Evolutionary conservation across 1,140 invertebrate genomes (phyloP).

Genomic region (Macrotrachela quadricornifera): DNA sequence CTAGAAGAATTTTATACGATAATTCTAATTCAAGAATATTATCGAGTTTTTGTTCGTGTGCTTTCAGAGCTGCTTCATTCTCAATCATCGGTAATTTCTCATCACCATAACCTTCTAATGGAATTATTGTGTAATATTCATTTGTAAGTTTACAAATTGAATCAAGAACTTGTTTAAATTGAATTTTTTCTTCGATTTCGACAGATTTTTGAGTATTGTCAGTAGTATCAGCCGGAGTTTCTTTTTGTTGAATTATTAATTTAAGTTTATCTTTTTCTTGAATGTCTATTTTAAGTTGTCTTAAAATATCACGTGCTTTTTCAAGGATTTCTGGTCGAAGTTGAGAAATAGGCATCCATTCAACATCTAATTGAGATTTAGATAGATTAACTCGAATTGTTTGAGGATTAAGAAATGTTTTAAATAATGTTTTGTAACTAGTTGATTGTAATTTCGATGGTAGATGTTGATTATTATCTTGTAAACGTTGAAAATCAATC

Average conservation of each 20-base stretch:
- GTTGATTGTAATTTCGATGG: background rate
- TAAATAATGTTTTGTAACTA: background rate
- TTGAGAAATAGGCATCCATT: no score
- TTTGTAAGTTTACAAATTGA: slow-evolving; percentile 23
- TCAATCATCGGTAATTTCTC: no score
- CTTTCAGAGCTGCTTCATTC: slow-evolving; percentile 23
- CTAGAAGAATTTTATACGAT: no score
- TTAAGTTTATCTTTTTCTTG: background rate
- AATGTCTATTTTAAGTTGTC: background rate
- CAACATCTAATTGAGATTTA: no score
- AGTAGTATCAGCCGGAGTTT: slow-evolving; percentile 13
- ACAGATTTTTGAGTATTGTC: no score
- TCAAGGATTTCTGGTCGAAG: background rate
- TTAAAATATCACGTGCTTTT: background rate
- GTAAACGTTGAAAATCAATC: background rate
- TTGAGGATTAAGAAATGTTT: background rate
- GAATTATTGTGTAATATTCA: slow-evolving; percentile 33
- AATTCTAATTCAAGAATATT: no score
- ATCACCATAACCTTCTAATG: slow-evolving; percentile 25
- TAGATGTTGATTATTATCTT: background rate
- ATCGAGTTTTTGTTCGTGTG: no score
- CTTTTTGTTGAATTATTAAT: slow-evolving; percentile 6
- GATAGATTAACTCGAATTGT: no score
- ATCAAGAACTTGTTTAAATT: slow-evolving; percentile 9
- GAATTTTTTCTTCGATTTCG: slow-evolving; percentile 9